Evolutionary conservation across 2,797 vertebrate genomes (phyloP).

Genomic region (Siniperca obscura): DNA sequence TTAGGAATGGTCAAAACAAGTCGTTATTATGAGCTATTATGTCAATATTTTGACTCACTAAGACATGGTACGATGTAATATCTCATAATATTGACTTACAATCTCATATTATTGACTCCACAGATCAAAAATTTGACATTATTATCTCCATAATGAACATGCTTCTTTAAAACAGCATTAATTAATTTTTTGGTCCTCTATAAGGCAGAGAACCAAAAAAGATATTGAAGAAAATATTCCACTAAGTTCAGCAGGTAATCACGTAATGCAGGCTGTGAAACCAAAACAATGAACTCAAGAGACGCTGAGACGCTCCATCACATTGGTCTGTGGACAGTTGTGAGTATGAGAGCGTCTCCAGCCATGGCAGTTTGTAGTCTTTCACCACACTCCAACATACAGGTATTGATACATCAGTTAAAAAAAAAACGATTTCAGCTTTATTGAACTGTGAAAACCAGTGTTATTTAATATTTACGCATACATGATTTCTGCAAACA

Average conservation of each 20-base stretch:
- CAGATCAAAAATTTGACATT: neutral
- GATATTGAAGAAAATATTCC: neutral
- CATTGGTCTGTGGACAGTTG: neutral
- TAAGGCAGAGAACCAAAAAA: neutral
- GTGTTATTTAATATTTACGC: neutral
- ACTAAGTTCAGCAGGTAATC: neutral
- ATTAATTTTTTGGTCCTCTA: neutral
- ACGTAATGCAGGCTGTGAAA: neutral
- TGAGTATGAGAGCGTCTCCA: neutral
- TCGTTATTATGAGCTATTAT: neutral
- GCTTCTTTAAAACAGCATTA: neutral
- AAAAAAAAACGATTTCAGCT: neutral
- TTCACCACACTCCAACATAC: neutral
- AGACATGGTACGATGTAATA: neutral
- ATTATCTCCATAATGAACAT: neutral
- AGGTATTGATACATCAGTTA: neutral
- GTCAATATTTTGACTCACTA: neutral
- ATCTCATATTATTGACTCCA: neutral
- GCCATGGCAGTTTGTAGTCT: too few species aligned
- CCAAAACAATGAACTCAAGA: neutral
- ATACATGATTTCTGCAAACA: neutral
- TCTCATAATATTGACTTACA: neutral
- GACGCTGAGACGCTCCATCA: neutral
- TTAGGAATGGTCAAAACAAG: neutral
- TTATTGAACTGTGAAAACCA: neutral